These are phyloP conservation scores for Cheilosia pagana DNA, from an alignment of 2,888 invertebrate genomes.

Conservation along the genomic window DNA sequence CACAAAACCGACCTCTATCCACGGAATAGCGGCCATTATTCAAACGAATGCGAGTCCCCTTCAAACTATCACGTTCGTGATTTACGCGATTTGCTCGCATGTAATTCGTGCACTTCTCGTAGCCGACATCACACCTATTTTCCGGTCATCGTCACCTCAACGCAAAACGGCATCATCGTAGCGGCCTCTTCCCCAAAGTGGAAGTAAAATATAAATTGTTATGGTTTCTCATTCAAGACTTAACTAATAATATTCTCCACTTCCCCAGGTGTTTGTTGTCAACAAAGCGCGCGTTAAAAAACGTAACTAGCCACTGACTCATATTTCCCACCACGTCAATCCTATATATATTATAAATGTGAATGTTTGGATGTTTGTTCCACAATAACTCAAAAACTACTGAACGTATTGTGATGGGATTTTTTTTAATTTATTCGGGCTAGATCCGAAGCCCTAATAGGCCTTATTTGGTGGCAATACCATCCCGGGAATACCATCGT, in stretches of 20 bases:
- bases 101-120: background rate
- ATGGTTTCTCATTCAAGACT: conserved; percentile 17
- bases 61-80: conserved; percentile 27
- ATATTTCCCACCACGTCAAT: conserved; percentile 26
- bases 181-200: conserved; percentile 26
- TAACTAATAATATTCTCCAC: conserved; percentile 31
- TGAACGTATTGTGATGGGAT: no score
- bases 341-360: no score
- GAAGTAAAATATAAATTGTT: conserved; percentile 39
- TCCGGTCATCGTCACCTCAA: conserved; percentile 61
- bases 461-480: no score
- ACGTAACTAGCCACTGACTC: conserved; percentile 36
- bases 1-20: conserved; percentile 24
- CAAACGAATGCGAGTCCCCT: conserved; percentile 14
- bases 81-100: conserved; percentile 8
- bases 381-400: no score
- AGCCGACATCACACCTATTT: conserved; percentile 34
- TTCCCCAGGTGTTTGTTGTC: conserved; percentile 44
- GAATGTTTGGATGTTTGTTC: no score
- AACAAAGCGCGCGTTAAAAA: conserved; percentile 4
- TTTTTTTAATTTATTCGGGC: no score
- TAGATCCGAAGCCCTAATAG: no score
- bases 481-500: no score
- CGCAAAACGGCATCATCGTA: conserved; percentile 9
- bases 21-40: background rate